Evolutionary conservation across 35 echinoderm and acorn worm genomes (phyloP).

Genomic region (Holothuria glaberrima): DNA sequence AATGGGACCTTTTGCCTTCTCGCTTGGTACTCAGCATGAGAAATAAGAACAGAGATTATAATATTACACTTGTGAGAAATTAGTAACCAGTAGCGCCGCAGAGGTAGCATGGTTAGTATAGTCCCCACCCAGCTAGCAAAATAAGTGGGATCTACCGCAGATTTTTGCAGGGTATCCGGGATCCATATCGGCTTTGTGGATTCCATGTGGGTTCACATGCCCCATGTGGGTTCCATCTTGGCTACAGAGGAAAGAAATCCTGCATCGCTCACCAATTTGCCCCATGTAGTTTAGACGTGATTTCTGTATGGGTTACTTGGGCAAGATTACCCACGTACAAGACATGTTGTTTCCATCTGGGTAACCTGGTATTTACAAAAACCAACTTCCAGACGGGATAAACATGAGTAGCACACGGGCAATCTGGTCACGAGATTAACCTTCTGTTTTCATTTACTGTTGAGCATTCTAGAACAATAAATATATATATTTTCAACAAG

Average conservation of each 20-base stretch:
- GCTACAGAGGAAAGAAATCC: constrained; percentile 7
- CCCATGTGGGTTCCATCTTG: constrained; percentile 17
- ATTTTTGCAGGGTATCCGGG: neutral
- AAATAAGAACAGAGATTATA: no score
- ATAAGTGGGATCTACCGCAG: neutral
- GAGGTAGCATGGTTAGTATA: no score
- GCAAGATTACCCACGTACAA: neutral
- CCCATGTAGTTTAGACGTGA: constrained; percentile 14
- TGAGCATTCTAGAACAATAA: no score
- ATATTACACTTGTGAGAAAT: no score
- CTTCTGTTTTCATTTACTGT: no score
- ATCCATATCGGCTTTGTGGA: neutral
- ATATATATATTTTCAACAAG: no score
- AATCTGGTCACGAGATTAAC: neutral
- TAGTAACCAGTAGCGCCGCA: no score
- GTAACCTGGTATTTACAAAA: constrained; percentile 18
- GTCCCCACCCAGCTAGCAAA: constrained; percentile 18
- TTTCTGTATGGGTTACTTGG: constrained; percentile 19
- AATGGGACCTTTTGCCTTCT: no score
- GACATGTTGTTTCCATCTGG: constrained; percentile 21
- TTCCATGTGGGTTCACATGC: neutral
- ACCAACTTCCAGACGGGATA: constrained; percentile 7
- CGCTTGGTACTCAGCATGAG: no score
- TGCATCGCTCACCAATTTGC: neutral
- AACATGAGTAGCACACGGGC: neutral